A percentile compares a stretch with the other conserved stretches of the same genome.
Conservation (phyloP, 2,113 vertebrate species). For the Thryonomys swinderianus region DNA sequence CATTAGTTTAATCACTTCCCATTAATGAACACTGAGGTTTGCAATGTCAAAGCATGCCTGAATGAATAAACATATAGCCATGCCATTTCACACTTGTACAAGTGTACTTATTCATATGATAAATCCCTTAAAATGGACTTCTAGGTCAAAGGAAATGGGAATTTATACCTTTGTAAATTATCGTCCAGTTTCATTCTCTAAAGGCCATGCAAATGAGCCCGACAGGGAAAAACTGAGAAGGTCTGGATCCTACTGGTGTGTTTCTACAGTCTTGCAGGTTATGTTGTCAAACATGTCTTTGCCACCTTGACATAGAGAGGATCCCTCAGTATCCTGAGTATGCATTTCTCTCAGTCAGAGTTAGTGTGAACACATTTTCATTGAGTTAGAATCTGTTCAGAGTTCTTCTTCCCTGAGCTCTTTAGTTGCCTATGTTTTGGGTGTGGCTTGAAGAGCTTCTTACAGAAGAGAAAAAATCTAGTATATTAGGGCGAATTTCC, state of each 20-base stretch:
- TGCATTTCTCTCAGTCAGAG: background rate
- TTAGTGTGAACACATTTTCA: background rate
- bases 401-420: background rate
- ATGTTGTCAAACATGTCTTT: background rate
- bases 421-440: background rate
- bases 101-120: background rate
- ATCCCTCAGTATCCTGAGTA: too few relatives aligned
- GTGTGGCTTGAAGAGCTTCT: background rate
- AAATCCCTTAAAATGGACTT: background rate
- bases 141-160: background rate
- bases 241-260: accelerated
- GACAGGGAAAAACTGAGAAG: accelerated
- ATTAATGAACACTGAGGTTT: background rate
- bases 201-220: background rate
- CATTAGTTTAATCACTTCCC: background rate
- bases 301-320: background rate
- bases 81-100: background rate
- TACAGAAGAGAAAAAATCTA: background rate
- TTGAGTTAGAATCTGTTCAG: background rate
- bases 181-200: background rate
- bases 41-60: background rate
- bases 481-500: background rate
- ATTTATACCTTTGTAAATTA: background rate
- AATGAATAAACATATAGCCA: background rate
- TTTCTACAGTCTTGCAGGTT: too few relatives aligned